Percentiles rank a stretch among this genome's conserved stretches.
Conservation (phyloP, 1,140 invertebrate species). For the Samia ricini region DNA sequence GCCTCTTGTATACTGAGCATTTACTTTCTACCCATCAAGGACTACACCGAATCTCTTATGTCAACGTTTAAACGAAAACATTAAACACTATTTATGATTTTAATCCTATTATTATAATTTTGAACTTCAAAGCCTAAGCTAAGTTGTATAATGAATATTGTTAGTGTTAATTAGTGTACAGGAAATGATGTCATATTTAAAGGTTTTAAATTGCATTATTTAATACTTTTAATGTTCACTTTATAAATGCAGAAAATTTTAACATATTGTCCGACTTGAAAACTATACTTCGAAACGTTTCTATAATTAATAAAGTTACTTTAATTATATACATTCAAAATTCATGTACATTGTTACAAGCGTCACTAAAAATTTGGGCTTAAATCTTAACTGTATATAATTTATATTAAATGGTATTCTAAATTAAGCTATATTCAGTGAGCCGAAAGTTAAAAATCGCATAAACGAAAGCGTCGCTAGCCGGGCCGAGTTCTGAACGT, state of each 20-base stretch:
- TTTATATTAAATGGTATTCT: slow-evolving; percentile 25
- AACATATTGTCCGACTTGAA: too few species aligned
- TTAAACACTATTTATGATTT: background rate
- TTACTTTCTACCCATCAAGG: slow-evolving; percentile 74
- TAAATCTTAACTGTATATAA: slow-evolving; percentile 55
- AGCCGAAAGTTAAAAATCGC: slow-evolving; percentile 59
- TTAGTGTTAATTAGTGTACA: too few species aligned
- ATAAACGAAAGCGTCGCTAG: slow-evolving; percentile 54
- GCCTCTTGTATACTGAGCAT: slow-evolving; percentile 50
- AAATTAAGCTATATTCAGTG: slow-evolving; percentile 54
- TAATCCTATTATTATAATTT: background rate
- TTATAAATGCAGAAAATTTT: too few species aligned
- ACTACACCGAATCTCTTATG: slow-evolving; percentile 39
- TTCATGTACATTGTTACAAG: background rate
- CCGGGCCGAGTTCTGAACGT: slow-evolving; percentile 42
- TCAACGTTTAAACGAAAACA: slow-evolving; percentile 15
- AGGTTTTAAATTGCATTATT: too few species aligned
- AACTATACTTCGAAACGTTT: background rate
- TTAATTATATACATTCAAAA: background rate
- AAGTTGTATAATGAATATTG: too few species aligned
- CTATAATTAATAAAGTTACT: background rate
- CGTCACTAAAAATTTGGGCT: slow-evolving; percentile 23
- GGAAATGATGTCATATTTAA: too few species aligned
- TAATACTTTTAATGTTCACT: too few species aligned
- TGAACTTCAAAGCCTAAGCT: background rate